A percentile compares a stretch with the other conserved stretches of the same genome.
phyloP scores from a whole-genome alignment of 2,113 vertebrate species.

The Anolis carolinensis region DNA sequence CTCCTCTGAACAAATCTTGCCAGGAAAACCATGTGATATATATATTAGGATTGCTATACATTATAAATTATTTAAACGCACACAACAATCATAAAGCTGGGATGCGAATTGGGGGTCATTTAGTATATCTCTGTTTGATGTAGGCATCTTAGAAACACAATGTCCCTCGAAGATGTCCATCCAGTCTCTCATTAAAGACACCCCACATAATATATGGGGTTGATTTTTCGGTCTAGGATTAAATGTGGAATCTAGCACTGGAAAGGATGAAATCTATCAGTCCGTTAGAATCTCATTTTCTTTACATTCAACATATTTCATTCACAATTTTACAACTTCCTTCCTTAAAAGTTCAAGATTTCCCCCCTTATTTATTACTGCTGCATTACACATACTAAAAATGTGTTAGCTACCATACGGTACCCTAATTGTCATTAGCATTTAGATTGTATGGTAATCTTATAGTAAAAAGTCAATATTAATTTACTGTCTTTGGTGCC shows the following conservation, averaged over 20 bases:
- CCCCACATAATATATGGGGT: neutral
- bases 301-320: slow-evolving; percentile 13
- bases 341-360: neutral
- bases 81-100: too few species aligned
- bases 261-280: neutral
- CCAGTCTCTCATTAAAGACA: too few species aligned
- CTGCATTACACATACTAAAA: slow-evolving; percentile 53
- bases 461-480: slow-evolving; percentile 66
- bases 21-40: too few species aligned
- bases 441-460: slow-evolving; percentile 72
- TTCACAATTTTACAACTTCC: slow-evolving; percentile 19
- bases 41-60: too few species aligned
- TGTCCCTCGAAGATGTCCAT: too few species aligned
- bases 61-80: too few species aligned
- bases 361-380: slow-evolving; percentile 45
- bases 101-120: too few species aligned
- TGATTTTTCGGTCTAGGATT: neutral
- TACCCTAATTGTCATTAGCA: slow-evolving; percentile 69
- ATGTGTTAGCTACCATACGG: slow-evolving; percentile 55
- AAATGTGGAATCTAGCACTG: neutral
- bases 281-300: neutral
- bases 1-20: too few species aligned
- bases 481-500: slow-evolving; percentile 65
- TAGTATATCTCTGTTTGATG: too few species aligned
- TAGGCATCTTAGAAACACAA: too few species aligned